Evolutionary conservation across 2,113 vertebrate genomes (phyloP).

Genomic region (Ictalurus punctatus): DNA sequence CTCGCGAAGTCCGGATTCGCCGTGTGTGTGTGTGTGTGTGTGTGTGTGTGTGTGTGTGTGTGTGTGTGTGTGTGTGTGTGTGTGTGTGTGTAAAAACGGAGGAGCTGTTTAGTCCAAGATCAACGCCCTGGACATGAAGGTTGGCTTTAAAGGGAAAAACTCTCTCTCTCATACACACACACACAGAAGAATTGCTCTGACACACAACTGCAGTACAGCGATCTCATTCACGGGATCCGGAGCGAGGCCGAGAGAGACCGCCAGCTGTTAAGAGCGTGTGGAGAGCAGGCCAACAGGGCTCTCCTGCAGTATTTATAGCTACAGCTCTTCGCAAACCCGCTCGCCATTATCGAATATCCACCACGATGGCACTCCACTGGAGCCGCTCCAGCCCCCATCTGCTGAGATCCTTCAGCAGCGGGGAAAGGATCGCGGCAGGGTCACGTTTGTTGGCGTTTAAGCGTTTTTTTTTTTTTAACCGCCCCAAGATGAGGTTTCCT

Average conservation of each 20-base stretch:
- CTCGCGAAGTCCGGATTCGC: not conserved
- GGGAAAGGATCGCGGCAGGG: not conserved
- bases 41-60: too few relatives aligned
- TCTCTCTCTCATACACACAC: not conserved
- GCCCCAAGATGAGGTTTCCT: not conserved
- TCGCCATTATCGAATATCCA: conserved; percentile 62
- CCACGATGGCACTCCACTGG: conserved; percentile 23
- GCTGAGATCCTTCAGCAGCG: not conserved
- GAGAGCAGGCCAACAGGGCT: conserved; percentile 62
- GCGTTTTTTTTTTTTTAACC: too few relatives aligned
- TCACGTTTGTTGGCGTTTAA: not conserved
- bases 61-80: too few relatives aligned
- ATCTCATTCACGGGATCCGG: conserved; percentile 56
- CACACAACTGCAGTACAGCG: conserved; percentile 22
- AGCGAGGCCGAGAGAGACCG: conserved; percentile 45
- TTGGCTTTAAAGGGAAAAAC: not conserved
- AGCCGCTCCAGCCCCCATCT: conserved; percentile 16
- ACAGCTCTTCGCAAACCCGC: conserved; percentile 58
- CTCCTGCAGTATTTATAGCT: conserved; percentile 74
- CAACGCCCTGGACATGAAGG: conserved; percentile 7
- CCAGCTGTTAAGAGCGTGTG: conserved; percentile 64
- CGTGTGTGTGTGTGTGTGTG: too few relatives aligned
- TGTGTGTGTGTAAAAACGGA: conserved; percentile 2
- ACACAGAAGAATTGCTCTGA: not conserved
- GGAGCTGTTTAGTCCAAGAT: conserved; percentile 35